Conservation (phyloP, 2,797 vertebrate genomes). For the Diglossa cyanea region DNA sequence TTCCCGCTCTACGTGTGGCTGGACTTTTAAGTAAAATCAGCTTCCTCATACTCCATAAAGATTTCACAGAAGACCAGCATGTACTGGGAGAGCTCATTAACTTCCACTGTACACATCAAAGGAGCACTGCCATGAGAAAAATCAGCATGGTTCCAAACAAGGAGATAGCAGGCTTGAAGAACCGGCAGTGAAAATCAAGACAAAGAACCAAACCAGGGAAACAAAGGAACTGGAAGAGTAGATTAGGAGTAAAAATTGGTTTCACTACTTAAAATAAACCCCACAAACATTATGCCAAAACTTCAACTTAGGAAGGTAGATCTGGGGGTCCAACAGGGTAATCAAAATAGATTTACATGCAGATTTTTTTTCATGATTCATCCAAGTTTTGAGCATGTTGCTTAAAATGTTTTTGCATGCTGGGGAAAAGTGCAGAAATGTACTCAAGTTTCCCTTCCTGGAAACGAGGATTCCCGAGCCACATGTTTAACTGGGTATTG, state of each 20-base stretch:
- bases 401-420: not conserved
- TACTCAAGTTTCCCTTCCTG: not conserved
- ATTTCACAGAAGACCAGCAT: not conserved
- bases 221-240: not conserved
- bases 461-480: not conserved
- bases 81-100: conserved; percentile 29
- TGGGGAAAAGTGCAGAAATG: not conserved
- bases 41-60: not conserved
- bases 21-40: conserved; percentile 27
- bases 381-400: not conserved
- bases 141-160: not conserved
- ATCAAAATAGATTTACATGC: not conserved
- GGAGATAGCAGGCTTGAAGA: not conserved
- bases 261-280: not conserved
- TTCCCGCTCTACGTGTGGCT: not conserved
- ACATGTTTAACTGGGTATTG: not conserved
- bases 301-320: not conserved
- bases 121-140: not conserved
- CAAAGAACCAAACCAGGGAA: not conserved
- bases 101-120: conserved; percentile 11
- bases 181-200: not conserved
- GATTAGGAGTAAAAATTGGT: not conserved
- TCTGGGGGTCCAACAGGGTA: not conserved
- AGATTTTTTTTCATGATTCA: not conserved
- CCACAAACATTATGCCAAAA: not conserved